Percentiles rank a stretch among this genome's conserved stretches.
phyloP scores from a whole-genome alignment of 2,797 vertebrate species.

The Heliangelus exortis region DNA sequence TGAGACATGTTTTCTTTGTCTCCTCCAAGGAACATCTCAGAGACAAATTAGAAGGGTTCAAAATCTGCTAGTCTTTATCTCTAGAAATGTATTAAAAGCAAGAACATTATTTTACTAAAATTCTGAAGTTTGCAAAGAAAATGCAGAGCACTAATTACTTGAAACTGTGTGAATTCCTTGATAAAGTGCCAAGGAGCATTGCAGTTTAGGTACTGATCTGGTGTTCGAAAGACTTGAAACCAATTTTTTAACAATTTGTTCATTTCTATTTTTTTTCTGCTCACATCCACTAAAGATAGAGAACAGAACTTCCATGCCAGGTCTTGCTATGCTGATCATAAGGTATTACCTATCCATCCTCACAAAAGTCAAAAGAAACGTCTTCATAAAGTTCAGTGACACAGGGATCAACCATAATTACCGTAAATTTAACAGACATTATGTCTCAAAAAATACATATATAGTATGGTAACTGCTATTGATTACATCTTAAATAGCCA shows the following conservation, averaged over 20 bases:
- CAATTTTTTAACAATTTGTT: neutral
- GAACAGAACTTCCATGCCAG: neutral
- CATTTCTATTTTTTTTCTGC: neutral
- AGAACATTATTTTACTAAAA: neutral
- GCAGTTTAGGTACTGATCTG: neutral
- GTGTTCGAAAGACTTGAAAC: neutral
- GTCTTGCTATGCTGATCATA: neutral
- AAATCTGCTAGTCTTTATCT: neutral
- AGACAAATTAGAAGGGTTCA: neutral
- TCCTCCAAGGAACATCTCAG: neutral
- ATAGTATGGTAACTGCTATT: neutral
- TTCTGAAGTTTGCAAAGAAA: neutral
- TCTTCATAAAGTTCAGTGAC: neutral
- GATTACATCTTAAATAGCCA: neutral
- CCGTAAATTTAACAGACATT: neutral
- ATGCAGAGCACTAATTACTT: neutral
- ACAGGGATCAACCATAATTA: neutral
- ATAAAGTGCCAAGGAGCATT: neutral
- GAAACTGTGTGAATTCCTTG: fast-evolving
- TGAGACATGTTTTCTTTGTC: neutral
- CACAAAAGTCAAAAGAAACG: neutral
- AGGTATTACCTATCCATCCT: neutral
- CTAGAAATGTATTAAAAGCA: neutral
- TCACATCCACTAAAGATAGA: neutral
- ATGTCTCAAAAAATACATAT: neutral